Base-by-base conservation (phyloP, 2,888 invertebrate genomes). In the Cryptocephalus primarius region DNA sequence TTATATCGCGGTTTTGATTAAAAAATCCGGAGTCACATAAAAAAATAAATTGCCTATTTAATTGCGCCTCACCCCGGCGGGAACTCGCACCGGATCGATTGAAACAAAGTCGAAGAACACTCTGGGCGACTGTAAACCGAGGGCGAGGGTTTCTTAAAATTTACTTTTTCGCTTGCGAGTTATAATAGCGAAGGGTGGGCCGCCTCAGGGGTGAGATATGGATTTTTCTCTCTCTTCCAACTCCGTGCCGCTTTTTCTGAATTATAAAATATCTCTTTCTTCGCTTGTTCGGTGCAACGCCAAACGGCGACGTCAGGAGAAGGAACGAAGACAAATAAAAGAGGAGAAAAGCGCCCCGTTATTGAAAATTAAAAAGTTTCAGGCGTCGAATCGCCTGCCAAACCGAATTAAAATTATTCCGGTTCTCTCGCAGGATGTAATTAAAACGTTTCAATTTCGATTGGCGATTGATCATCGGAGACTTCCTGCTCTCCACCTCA, bases 81-180 rank as follows among this genome's bases (percentile, higher is more conserved):
- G 42, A 40, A 43, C 42, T 48, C 36, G 31, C 44, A 33, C 44
- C 22, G 22, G 14, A 40, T 41, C 56, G 56, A 56, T 58, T 59
- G 55, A 58, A 48, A 47, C 42, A 42, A 49, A 46, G 50, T 43
- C 40, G 47, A 58, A 55, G 47, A 55, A 48, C 48, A 51, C 59
- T 58, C 58, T 63, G 68, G 64, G 51, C 66, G 63, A 61, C 63
- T 67, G 60, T 54, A 62, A 55, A 56, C 56, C 59, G 60, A 63
- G 65, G 63, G 62, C 63, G 68, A 64, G 63, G 66, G 64, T 64
- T 65, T 65, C 66, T 66, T 66, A 65, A 66, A 66, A 65, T 71
- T 71, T 70, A 69, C 70, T 71, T 70, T 70, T 69, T 69, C 69
- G 67, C 68, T 68, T 65, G 67, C 68, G 67, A 69, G 69, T 69